These are phyloP conservation scores for Celastrina argiolus DNA, from an alignment of 2,888 invertebrate genomes.

Conservation along the genomic window DNA sequence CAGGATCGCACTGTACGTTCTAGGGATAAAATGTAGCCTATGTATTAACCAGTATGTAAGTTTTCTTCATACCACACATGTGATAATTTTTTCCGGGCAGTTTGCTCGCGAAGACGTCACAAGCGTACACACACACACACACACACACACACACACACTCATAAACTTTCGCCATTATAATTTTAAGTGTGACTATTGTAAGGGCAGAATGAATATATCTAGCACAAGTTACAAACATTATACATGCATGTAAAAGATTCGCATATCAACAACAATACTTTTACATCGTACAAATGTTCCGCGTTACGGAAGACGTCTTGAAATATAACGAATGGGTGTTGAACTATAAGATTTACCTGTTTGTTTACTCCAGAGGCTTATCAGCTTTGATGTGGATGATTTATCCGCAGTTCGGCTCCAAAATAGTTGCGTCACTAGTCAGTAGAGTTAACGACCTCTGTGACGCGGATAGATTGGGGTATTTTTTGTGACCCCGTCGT, in stretches of 20 bases:
- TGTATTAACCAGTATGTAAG: no score
- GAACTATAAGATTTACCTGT: slow-evolving; percentile 18
- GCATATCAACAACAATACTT: not conserved
- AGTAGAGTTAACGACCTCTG: slow-evolving; percentile 28
- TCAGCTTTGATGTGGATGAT: slow-evolving; percentile 24
- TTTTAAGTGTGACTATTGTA: no score
- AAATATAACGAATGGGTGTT: not conserved
- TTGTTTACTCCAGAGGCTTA: slow-evolving; percentile 19
- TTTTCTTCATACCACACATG: no score
- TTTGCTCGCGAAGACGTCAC: no score
- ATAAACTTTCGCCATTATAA: no score
- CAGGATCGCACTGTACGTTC: no score
- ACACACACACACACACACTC: no score
- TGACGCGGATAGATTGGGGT: slow-evolving; percentile 25
- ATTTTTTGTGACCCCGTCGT: slow-evolving; percentile 25
- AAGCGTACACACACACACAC: no score
- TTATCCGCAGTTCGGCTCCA: slow-evolving; percentile 17
- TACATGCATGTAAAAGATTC: not conserved
- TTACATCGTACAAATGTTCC: not conserved
- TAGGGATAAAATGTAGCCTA: no score
- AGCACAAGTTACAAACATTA: not conserved
- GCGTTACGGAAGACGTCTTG: not conserved
- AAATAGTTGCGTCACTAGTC: slow-evolving; percentile 17
- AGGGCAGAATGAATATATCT: no score
- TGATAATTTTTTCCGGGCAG: no score